Percentiles rank a stretch among this genome's conserved stretches.
phyloP scores from a whole-genome alignment of 2,888 invertebrate genomes.

The Altica lythri region DNA sequence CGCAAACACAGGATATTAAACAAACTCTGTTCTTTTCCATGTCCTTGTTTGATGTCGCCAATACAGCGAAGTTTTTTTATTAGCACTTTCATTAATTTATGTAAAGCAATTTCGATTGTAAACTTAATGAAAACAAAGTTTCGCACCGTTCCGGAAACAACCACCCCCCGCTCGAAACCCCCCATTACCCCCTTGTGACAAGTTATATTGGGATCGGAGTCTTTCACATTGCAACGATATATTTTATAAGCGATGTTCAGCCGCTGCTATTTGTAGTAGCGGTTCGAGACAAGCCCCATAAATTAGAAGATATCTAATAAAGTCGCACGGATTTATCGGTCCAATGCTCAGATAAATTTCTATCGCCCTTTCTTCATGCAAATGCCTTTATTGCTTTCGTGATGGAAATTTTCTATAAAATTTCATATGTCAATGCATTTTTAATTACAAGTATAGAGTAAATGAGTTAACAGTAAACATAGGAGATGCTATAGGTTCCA shows the following conservation, averaged over 20 bases:
- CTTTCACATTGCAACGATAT: slow-evolving; percentile 45
- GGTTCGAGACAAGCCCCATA: slow-evolving; percentile 55
- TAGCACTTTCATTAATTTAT: slow-evolving; percentile 38
- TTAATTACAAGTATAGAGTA: too few species aligned
- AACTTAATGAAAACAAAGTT: slow-evolving; percentile 41
- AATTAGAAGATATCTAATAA: slow-evolving; percentile 60
- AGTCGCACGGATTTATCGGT: slow-evolving; percentile 58
- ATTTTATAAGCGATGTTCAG: slow-evolving; percentile 51
- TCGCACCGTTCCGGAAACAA: slow-evolving; percentile 33
- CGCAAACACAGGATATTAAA: slow-evolving; percentile 25
- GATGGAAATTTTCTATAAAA: too few species aligned
- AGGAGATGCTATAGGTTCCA: too few species aligned
- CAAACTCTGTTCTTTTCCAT: slow-evolving; percentile 18
- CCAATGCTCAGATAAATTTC: slow-evolving; percentile 56
- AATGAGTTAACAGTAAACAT: too few species aligned
- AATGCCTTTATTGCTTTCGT: slow-evolving; percentile 44
- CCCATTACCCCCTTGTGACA: slow-evolving; percentile 33
- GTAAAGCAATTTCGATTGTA: slow-evolving; percentile 39
- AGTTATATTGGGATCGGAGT: slow-evolving; percentile 42
- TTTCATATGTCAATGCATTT: too few species aligned
- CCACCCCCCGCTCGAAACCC: slow-evolving; percentile 14
- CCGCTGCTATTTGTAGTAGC: slow-evolving; percentile 52
- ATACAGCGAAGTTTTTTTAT: slow-evolving; percentile 34
- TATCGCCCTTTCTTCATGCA: slow-evolving; percentile 54
- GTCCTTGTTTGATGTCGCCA: slow-evolving; percentile 27